These are phyloP conservation scores for Tridacna gigas DNA, from an alignment of 2,888 invertebrate genomes.

Conservation along the genomic window DNA sequence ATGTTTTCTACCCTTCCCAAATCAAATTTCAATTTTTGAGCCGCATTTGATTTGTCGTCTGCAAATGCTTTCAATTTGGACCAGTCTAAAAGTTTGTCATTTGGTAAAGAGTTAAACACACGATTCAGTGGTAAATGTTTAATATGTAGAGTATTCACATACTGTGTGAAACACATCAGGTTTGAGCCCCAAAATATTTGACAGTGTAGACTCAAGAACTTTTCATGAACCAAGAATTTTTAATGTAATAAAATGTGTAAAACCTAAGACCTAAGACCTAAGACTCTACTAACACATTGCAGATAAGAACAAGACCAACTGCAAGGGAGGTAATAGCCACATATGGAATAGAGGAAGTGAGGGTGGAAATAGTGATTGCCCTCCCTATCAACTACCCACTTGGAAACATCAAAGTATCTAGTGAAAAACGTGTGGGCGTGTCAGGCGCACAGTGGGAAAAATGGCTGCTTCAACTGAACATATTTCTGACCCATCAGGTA, in stretches of 20 bases:
- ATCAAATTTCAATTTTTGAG: too few species aligned
- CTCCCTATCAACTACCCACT: constrained; percentile 95
- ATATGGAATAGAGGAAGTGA: constrained; percentile 88
- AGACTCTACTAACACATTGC: not conserved
- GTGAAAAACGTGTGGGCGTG: constrained; percentile 88
- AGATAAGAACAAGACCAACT: constrained; percentile 90
- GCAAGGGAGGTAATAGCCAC: constrained; percentile 92
- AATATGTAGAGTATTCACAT: too few species aligned
- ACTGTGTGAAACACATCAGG: too few species aligned
- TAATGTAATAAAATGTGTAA: not conserved
- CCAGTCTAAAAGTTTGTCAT: too few species aligned
- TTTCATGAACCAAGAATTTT: too few species aligned
- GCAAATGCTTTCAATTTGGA: too few species aligned
- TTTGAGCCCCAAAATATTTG: not conserved
- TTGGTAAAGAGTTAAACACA: too few species aligned
- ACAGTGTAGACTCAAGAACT: not conserved
- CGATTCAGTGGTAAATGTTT: too few species aligned
- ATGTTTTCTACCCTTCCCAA: too few species aligned
- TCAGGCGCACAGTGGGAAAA: constrained; percentile 90
- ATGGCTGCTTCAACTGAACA: constrained; percentile 92
- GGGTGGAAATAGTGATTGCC: constrained; percentile 91
- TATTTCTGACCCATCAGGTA: constrained; percentile 95
- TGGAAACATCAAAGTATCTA: constrained; percentile 90
- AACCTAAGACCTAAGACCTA: not conserved
- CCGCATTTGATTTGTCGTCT: too few species aligned